These are phyloP conservation scores for Lepidocyrtoides sp. DNA, from an alignment of 2,888 invertebrate genomes.

Conservation along the genomic window DNA sequence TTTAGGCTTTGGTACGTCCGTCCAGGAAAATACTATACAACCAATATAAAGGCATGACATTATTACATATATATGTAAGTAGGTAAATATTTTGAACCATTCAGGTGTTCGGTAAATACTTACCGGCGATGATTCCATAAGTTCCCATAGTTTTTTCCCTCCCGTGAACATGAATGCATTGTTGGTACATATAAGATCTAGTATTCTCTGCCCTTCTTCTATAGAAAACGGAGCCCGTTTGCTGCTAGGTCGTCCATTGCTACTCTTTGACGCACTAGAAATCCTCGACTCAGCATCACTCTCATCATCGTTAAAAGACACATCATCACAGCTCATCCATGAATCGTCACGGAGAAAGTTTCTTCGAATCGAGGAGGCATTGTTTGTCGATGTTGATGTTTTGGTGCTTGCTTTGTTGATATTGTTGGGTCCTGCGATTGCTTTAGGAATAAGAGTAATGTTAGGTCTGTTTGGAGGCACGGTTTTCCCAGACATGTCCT, in stretches of 20 bases:
- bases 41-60: neutral
- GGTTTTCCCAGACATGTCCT: too few relatives aligned
- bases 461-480: too few relatives aligned
- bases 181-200: constrained; percentile 33
- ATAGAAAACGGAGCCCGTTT: neutral
- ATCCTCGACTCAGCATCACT: neutral
- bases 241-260: neutral
- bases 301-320: neutral
- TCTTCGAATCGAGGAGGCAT: too few relatives aligned
- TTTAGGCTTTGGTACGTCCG: constrained; percentile 19
- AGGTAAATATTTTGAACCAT: neutral
- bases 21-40: neutral
- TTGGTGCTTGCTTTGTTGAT: neutral
- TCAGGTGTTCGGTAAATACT: neutral
- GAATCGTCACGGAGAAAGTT: too few relatives aligned
- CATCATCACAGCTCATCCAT: neutral
- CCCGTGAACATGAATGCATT: constrained; percentile 9
- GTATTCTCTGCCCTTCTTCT: constrained; percentile 36
- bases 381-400: neutral
- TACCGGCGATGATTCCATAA: constrained; percentile 9
- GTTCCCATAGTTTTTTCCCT: constrained; percentile 30
- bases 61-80: neutral
- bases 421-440: constrained; percentile 2
- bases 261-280: neutral
- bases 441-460: neutral